These are phyloP conservation scores for Sebastes reedi DNA, from an alignment of 2,797 vertebrate species.

Conservation along the genomic window DNA sequence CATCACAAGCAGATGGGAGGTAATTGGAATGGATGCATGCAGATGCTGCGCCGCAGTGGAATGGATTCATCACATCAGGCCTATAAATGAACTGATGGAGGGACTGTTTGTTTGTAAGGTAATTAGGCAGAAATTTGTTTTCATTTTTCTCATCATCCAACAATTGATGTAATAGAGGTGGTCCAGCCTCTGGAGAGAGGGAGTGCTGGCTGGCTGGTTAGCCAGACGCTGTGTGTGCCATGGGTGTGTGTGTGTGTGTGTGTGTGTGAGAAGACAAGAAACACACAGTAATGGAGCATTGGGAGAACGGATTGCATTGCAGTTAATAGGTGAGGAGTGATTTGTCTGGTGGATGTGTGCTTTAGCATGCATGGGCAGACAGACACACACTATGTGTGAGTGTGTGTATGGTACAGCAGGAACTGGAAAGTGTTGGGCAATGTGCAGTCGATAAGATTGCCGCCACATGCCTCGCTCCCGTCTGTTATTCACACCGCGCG, in stretches of 20 bases:
- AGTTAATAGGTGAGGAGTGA: slow-evolving; percentile 19
- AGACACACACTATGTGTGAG: background rate
- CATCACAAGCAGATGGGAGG: slow-evolving; percentile 87
- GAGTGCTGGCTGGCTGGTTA: slow-evolving; percentile 29
- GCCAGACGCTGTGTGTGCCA: slow-evolving; percentile 14
- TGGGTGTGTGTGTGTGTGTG: slow-evolving; percentile 10
- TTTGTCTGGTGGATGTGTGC: slow-evolving; percentile 1
- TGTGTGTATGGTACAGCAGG: background rate
- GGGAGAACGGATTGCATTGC: slow-evolving; percentile 18
- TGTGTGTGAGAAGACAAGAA: background rate
- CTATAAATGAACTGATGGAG: slow-evolving; percentile 85
- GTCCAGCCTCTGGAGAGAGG: slow-evolving; percentile 63
- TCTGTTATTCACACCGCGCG: slow-evolving; percentile 51
- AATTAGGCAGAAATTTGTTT: slow-evolving; percentile 96
- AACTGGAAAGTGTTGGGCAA: background rate
- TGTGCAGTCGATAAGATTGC: slow-evolving; percentile 16
- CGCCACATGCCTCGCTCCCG: slow-evolving; percentile 20
- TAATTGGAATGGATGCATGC: slow-evolving; percentile 86
- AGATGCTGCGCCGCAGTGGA: slow-evolving; percentile 87
- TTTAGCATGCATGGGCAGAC: background rate
- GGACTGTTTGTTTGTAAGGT: slow-evolving; percentile 89
- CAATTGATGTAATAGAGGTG: slow-evolving; percentile 77
- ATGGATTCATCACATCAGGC: slow-evolving; percentile 88
- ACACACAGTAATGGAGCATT: background rate
- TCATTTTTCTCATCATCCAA: slow-evolving; percentile 83